Percentiles rank a stretch among this genome's conserved stretches.
Conservation (phyloP, 2,113 vertebrate genomes). For the Edolisoma coerulescens region DNA sequence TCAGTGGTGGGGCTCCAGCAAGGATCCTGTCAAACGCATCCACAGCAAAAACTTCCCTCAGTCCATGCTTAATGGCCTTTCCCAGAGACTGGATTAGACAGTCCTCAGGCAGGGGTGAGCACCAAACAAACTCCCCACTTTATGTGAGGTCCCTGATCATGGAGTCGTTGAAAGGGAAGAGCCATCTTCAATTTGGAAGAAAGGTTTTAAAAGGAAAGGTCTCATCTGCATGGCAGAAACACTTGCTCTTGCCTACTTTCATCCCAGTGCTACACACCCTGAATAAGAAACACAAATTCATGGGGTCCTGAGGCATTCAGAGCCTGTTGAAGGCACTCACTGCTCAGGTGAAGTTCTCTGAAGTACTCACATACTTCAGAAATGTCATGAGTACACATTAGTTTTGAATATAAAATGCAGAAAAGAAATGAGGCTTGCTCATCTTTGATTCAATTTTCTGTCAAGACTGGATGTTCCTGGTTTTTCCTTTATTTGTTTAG, state of each 20-base stretch:
- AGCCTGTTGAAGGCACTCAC: neutral
- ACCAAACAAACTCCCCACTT: neutral
- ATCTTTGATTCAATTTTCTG: neutral
- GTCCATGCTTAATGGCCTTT: neutral
- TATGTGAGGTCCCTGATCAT: neutral
- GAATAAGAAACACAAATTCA: neutral
- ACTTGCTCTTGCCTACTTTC: neutral
- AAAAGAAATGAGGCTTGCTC: neutral
- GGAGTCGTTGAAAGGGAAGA: neutral
- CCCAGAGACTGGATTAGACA: neutral
- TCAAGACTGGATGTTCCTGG: neutral
- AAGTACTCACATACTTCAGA: neutral
- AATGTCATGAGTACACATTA: accelerated
- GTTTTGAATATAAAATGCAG: neutral
- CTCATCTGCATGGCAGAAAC: neutral
- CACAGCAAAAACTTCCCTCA: neutral
- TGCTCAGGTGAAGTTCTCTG: neutral
- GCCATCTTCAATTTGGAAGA: neutral
- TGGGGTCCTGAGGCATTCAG: neutral
- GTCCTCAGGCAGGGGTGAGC: neutral
- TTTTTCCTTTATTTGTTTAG: neutral
- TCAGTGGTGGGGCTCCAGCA: accelerated
- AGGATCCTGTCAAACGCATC: neutral
- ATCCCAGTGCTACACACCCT: neutral
- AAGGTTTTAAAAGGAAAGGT: neutral